Conservation (phyloP, 2,113 vertebrate species). For the Rynchops niger region DNA sequence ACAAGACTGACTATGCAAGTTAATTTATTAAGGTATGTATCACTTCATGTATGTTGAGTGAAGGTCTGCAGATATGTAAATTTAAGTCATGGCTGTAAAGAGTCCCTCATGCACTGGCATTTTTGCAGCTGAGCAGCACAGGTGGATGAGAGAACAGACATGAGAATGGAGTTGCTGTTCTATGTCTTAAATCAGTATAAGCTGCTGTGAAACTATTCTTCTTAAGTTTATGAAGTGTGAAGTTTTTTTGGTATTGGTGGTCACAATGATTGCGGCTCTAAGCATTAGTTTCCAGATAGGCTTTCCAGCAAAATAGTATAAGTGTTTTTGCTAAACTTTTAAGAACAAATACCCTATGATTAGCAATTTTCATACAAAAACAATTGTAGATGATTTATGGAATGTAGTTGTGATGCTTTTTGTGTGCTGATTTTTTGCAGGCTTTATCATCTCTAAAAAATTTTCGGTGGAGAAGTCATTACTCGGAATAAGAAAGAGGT, state of each 20-base stretch:
- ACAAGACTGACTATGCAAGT: not conserved
- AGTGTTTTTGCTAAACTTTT: not conserved
- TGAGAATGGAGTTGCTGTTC: not conserved
- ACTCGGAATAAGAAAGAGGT: not conserved
- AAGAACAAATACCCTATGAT: not conserved
- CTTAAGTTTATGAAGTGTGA: not conserved
- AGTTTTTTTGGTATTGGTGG: not conserved
- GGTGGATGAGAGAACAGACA: not conserved
- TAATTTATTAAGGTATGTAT: not conserved
- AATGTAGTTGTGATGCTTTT: not conserved
- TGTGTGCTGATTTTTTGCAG: not conserved
- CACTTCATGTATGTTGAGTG: not conserved
- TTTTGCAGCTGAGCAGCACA: not conserved
- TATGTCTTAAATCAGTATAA: not conserved
- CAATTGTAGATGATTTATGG: accelerated
- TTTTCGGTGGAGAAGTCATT: not conserved
- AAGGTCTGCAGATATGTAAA: not conserved
- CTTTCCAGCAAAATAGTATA: not conserved
- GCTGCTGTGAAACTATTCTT: not conserved
- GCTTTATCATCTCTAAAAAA: not conserved
- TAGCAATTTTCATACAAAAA: not conserved
- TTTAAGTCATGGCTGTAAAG: not conserved
- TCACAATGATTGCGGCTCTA: not conserved
- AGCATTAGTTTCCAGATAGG: not conserved
- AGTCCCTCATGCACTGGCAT: not conserved